phyloP scores from a whole-genome alignment of 2,113 vertebrate genomes.

The Erinaceus europaeus region DNA sequence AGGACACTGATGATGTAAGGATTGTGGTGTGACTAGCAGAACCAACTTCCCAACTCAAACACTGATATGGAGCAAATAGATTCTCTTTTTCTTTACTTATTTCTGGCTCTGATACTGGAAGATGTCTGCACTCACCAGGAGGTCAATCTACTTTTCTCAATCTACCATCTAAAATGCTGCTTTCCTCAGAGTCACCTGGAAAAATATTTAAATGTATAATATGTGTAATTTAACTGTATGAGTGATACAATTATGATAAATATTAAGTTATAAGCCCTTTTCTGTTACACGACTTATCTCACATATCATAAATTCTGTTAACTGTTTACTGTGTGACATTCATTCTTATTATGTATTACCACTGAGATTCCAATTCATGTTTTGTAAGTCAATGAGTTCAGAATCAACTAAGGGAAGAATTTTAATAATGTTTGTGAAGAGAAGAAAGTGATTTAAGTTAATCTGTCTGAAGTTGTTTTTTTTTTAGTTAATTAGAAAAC shows the following conservation, averaged over 20 bases:
- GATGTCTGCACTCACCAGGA: not conserved
- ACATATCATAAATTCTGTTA: no score
- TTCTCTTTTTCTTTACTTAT: not conserved
- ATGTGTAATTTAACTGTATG: not conserved
- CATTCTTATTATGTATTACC: not conserved
- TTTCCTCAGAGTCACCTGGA: not conserved
- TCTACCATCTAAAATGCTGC: not conserved
- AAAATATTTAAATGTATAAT: not conserved
- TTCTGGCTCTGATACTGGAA: not conserved
- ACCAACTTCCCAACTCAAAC: not conserved
- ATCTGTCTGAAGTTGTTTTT: not conserved
- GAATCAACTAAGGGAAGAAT: not conserved
- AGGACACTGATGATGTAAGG: not conserved
- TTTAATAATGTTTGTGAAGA: not conserved
- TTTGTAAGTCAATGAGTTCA: not conserved
- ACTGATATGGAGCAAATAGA: not conserved
- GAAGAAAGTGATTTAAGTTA: not conserved
- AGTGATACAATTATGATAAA: not conserved
- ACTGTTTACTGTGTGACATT: not conserved
- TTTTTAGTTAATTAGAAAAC: not conserved
- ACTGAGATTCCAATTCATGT: not conserved
- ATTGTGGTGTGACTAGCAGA: not conserved
- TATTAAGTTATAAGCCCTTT: not conserved
- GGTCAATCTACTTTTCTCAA: not conserved
- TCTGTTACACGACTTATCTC: not conserved